A percentile compares a stretch with the other conserved stretches of the same genome.
phyloP scores from a whole-genome alignment of 1,140 invertebrate genomes.

The Drosophila pruinosa region DNA sequence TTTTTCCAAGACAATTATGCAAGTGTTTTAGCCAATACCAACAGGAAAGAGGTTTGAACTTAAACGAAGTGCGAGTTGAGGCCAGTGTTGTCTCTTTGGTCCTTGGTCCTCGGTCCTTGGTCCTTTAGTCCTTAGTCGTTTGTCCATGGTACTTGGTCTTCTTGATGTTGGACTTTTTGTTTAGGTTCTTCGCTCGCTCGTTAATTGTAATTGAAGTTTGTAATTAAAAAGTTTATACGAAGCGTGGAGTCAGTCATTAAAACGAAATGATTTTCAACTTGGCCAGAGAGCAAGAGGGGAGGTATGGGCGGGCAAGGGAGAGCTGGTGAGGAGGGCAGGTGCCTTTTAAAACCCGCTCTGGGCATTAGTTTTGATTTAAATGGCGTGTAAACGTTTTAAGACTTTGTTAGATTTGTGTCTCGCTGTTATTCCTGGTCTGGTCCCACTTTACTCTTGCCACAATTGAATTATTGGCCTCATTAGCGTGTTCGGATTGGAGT shows the following conservation, averaged over 20 bases:
- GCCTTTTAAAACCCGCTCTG: conserved; percentile 8
- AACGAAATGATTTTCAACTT: conserved; percentile 63
- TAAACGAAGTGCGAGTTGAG: conserved; percentile 3
- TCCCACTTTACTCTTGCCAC: conserved; percentile 43
- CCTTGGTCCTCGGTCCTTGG: not conserved
- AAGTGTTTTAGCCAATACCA: conserved; percentile 34
- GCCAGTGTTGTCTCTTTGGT: conserved; percentile 5
- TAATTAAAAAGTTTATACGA: conserved; percentile 78
- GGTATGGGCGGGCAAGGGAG: not conserved
- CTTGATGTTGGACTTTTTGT: conserved; percentile 27
- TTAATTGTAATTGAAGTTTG: conserved; percentile 80
- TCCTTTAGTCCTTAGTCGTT: not conserved
- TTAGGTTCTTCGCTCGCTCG: conserved; percentile 52
- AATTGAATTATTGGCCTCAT: conserved; percentile 73
- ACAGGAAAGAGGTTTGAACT: not conserved
- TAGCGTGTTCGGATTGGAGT: conserved; percentile 30
- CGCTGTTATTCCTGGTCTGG: not conserved
- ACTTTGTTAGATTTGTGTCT: conserved; percentile 55
- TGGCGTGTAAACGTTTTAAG: conserved; percentile 71
- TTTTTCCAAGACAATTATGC: conserved; percentile 57
- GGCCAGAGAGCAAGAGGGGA: not conserved
- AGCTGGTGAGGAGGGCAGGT: conserved; percentile 19
- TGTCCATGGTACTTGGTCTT: not conserved
- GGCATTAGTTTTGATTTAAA: conserved; percentile 75
- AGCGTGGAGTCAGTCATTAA: conserved; percentile 66